Evolutionary conservation across 1,140 invertebrate genomes (phyloP).

Genomic region (Phymastichus coffea): DNA sequence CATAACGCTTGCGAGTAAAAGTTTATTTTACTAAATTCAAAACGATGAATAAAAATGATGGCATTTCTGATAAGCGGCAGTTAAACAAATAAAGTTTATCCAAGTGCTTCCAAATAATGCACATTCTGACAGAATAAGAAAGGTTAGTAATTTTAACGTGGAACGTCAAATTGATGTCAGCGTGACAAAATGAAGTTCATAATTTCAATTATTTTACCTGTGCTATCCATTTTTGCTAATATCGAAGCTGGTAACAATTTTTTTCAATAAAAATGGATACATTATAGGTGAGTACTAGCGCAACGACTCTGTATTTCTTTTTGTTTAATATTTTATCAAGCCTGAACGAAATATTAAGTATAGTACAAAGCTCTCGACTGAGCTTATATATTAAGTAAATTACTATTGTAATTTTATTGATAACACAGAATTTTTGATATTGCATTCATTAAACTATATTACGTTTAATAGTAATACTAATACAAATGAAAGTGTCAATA

Average conservation of each 20-base stretch:
- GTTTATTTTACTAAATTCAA: neutral
- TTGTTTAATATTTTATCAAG: neutral
- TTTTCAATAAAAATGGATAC: no score
- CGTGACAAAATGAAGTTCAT: neutral
- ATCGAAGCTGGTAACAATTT: neutral
- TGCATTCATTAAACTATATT: no score
- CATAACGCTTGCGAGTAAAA: neutral
- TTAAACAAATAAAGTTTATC: neutral
- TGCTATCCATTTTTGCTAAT: neutral
- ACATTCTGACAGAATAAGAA: neutral
- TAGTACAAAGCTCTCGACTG: no score
- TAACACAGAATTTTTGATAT: no score
- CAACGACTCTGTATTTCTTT: neutral
- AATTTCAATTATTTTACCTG: neutral
- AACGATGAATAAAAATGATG: neutral
- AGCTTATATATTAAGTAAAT: no score
- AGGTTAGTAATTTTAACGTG: neutral
- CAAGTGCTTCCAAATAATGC: neutral
- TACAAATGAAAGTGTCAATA: no score
- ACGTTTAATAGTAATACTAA: no score
- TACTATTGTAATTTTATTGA: no score
- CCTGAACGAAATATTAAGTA: neutral
- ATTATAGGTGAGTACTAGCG: no score
- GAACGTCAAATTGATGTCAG: neutral
- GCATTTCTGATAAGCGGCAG: slow-evolving; percentile 14